Evolutionary conservation across 1,140 invertebrate species (phyloP).

Genomic region (Apis cerana): DNA sequence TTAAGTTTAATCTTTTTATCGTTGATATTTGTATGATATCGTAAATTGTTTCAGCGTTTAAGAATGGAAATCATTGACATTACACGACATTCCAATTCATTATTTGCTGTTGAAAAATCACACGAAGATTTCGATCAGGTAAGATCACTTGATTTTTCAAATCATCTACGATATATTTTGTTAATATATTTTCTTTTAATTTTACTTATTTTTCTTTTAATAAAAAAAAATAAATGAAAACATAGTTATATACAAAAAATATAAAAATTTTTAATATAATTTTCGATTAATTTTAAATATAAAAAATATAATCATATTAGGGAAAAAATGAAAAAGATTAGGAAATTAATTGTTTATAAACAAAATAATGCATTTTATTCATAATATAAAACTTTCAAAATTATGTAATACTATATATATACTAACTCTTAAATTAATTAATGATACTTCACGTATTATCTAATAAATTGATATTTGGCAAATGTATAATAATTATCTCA

Average conservation of each 20-base stretch:
- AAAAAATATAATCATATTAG: no score
- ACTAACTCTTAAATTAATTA: neutral
- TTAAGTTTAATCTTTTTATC: conserved; percentile 2
- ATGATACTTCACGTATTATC: neutral
- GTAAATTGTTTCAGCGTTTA: conserved; percentile 20
- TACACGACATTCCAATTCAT: neutral
- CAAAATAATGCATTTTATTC: conserved; percentile 20
- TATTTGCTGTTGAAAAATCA: neutral
- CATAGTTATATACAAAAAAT: no score
- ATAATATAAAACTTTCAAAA: neutral
- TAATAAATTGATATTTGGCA: conserved; percentile 9
- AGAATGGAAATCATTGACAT: neutral
- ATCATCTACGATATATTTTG: no score
- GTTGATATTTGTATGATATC: conserved; percentile 35
- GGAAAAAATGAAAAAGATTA: no score
- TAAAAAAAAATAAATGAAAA: no score
- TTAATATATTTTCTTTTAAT: no score
- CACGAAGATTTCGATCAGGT: neutral
- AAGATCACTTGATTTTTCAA: neutral
- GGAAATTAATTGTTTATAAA: neutral
- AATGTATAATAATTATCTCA: neutral
- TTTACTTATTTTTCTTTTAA: neutral
- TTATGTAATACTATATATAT: neutral
- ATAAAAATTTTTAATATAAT: no score
- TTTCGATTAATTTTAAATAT: no score